These are phyloP conservation scores for Sclerodermus sp. DNA, from an alignment of 2,888 invertebrate species.

Conservation along the genomic window DNA sequence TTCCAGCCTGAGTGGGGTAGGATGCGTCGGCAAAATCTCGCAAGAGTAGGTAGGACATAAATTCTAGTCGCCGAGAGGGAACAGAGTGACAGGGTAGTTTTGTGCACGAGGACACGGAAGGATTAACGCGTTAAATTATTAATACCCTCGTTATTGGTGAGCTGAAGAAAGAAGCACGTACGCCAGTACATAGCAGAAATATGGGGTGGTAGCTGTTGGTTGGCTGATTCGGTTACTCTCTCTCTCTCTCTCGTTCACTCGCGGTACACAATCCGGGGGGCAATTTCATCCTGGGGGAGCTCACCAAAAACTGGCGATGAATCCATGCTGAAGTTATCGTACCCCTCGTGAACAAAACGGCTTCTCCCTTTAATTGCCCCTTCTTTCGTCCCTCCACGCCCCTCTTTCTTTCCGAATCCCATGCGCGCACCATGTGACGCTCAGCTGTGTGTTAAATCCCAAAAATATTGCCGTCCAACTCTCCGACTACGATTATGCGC, in stretches of 20 bases:
- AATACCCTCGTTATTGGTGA: conserved; percentile 24
- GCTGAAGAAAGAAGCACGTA: conserved; percentile 9
- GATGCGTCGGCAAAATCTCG: too few relatives aligned
- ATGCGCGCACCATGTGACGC: conserved; percentile 37
- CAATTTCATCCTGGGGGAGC: conserved; percentile 14
- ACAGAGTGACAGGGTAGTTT: too few relatives aligned
- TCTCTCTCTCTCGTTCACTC: too few relatives aligned
- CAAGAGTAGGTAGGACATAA: too few relatives aligned
- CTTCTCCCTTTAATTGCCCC: conserved; percentile 4
- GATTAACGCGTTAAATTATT: conserved; percentile 48
- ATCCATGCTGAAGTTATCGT: background rate
- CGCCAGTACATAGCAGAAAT: background rate
- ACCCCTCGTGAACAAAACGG: conserved; percentile 13
- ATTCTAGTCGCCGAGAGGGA: too few relatives aligned
- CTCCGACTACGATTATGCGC: conserved; percentile 24
- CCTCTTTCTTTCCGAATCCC: background rate
- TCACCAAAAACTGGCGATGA: too few relatives aligned
- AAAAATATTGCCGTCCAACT: conserved; percentile 32
- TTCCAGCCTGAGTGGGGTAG: too few relatives aligned
- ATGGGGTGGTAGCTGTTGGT: too few relatives aligned
- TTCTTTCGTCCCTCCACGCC: conserved; percentile 2
- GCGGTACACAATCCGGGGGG: conserved; percentile 18
- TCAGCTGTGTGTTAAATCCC: conserved; percentile 47
- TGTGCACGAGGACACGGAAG: background rate
- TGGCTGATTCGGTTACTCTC: too few relatives aligned